phyloP scores from a whole-genome alignment of 2,113 vertebrate species.

The Hippocampus barbouri region DNA sequence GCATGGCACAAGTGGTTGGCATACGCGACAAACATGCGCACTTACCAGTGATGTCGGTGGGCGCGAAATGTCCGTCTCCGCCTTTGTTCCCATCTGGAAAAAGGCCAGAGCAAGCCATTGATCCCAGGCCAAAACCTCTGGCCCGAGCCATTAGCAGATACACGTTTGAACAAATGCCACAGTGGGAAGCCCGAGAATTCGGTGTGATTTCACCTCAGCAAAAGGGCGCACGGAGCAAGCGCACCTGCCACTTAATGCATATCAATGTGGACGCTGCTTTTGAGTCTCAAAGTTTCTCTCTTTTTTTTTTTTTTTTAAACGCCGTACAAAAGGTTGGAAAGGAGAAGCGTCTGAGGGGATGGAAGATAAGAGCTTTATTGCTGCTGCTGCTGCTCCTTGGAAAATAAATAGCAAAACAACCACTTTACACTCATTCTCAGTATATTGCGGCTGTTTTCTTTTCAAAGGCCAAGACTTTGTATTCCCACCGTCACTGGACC shows the following conservation, averaged over 20 bases:
- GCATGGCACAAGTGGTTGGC: not conserved
- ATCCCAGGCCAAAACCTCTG: constrained; percentile 19
- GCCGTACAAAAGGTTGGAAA: constrained; percentile 26
- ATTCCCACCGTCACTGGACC: constrained; percentile 5
- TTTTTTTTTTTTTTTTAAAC: constrained; percentile 8
- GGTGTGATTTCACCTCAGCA: constrained; percentile 25
- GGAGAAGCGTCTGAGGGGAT: constrained; percentile 8
- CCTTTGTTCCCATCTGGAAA: constrained; percentile 85
- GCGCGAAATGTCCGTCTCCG: constrained; percentile 89
- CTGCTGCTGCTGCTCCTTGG: constrained; percentile 29
- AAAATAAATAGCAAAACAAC: constrained; percentile 25
- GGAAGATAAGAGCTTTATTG: constrained; percentile 33
- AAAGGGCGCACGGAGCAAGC: constrained; percentile 13
- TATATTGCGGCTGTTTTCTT: constrained; percentile 36
- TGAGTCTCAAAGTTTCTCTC: constrained; percentile 16
- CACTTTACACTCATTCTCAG: constrained; percentile 33
- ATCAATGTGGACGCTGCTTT: constrained; percentile 34
- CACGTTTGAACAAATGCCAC: not conserved
- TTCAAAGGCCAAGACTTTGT: constrained; percentile 23
- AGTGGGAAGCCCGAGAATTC: not conserved
- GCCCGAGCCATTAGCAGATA: constrained; percentile 8
- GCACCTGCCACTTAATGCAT: constrained; percentile 31
- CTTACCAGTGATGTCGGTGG: constrained; percentile 88
- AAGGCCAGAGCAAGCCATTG: constrained; percentile 27
- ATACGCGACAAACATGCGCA: not conserved